Evolutionary conservation across 2,113 vertebrate species (phyloP).

Genomic region (Malurus alboscapulatus): DNA sequence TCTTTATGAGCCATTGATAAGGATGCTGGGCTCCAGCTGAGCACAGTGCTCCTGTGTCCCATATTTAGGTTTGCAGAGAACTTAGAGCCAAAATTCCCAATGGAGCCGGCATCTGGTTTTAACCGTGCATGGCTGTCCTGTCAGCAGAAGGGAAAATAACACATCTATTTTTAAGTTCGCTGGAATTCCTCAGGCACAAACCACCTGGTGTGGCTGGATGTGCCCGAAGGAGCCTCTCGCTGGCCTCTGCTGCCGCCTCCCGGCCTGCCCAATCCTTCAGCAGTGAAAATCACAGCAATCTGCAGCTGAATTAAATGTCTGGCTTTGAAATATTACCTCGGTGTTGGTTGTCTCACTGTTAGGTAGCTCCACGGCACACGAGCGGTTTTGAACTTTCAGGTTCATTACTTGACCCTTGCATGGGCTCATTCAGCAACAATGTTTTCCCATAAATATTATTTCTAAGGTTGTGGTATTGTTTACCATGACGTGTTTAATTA

Average conservation of each 20-base stretch:
- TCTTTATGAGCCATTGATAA: background rate
- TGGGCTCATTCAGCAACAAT: background rate
- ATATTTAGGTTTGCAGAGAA: constrained; percentile 65
- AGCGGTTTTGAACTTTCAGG: background rate
- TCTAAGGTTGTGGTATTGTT: background rate
- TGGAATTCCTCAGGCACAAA: constrained; percentile 75
- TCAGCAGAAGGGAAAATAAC: constrained; percentile 83
- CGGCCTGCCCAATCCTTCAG: background rate
- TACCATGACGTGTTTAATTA: background rate
- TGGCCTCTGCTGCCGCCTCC: constrained; percentile 68
- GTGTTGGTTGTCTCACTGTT: accelerated
- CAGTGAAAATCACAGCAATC: background rate
- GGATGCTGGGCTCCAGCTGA: background rate
- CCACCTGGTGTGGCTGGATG: background rate
- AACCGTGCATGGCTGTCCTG: constrained; percentile 78
- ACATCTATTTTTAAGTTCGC: constrained; percentile 88
- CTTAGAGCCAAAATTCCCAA: constrained; percentile 70
- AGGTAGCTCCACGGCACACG: background rate
- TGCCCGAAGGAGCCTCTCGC: background rate
- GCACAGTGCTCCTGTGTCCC: background rate
- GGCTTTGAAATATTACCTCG: background rate
- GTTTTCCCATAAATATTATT: background rate
- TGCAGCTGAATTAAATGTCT: background rate
- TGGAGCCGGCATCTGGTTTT: constrained; percentile 65
- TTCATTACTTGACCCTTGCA: background rate